These are phyloP conservation scores for Tiphia femorata DNA, from an alignment of 2,888 invertebrate species.

Conservation along the genomic window DNA sequence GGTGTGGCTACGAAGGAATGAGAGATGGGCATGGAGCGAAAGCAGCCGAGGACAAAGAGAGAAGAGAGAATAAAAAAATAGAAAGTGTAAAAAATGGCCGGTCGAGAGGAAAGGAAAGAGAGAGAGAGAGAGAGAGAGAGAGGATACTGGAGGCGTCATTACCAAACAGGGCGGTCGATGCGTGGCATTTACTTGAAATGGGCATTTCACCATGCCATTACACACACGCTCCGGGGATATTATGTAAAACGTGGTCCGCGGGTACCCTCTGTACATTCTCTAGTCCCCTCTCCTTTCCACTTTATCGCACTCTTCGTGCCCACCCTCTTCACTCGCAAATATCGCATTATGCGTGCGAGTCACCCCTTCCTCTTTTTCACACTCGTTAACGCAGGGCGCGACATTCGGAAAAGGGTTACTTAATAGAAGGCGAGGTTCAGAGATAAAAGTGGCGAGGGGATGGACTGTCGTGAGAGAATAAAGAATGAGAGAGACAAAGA, in stretches of 20 bases:
- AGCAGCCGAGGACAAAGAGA: no score
- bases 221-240: conserved; percentile 30
- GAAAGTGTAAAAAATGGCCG: no score
- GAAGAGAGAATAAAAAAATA: no score
- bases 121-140: not conserved
- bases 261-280: no score
- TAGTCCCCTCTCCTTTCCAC: conserved; percentile 17
- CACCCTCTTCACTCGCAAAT: not conserved
- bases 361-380: not conserved
- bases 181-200: conserved; percentile 36
- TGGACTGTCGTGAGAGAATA: no score
- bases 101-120: conserved; percentile 11
- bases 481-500: no score
- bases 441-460: no score
- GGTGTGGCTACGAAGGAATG: not conserved
- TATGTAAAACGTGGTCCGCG: conserved; percentile 39
- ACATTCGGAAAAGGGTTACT: no score
- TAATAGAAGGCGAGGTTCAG: no score
- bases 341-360: no score
- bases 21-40: not conserved
- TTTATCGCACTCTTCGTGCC: conserved; percentile 1
- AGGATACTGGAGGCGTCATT: conserved; percentile 19
- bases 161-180: conserved; percentile 25
- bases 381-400: not conserved
- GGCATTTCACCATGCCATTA: conserved; percentile 36